A percentile compares a stretch with the other conserved stretches of the same genome.
These are phyloP conservation scores for Polyergus mexicanus DNA, from an alignment of 1,140 invertebrate genomes.

Conservation along the genomic window DNA sequence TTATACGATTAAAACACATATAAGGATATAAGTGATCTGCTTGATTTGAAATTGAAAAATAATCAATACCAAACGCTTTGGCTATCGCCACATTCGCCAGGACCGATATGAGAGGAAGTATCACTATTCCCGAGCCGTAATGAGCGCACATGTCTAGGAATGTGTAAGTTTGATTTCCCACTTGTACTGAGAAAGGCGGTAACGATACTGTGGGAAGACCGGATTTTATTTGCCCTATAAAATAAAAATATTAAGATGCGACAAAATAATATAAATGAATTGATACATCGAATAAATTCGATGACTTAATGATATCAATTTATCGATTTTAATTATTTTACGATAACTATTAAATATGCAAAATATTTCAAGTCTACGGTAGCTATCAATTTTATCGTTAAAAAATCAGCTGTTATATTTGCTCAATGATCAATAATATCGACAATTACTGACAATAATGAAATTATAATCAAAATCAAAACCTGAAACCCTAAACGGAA, in stretches of 20 bases:
- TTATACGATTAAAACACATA: too few relatives aligned
- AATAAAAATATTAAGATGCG: constrained; percentile 14
- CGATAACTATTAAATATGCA: background rate
- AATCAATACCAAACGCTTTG: constrained; percentile 90
- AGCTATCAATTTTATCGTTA: background rate
- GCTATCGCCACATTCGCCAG: constrained; percentile 93
- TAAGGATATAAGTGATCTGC: background rate
- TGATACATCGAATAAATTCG: too few relatives aligned
- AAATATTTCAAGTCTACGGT: background rate
- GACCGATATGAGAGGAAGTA: constrained; percentile 91
- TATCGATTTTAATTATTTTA: constrained; percentile 3
- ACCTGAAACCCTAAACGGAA: constrained; percentile 87
- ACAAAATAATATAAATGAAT: background rate
- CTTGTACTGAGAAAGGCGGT: constrained; percentile 87
- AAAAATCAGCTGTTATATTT: background rate
- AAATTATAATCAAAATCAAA: background rate
- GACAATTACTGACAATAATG: background rate
- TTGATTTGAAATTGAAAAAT: constrained; percentile 1
- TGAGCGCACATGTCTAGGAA: constrained; percentile 88
- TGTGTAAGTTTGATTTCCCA: constrained; percentile 88
- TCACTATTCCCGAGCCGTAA: constrained; percentile 89
- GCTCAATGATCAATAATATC: background rate
- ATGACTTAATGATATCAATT: background rate
- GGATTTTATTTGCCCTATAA: constrained; percentile 87
- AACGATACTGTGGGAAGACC: constrained; percentile 88